Evolutionary conservation across 1,140 invertebrate species (phyloP).

Genomic region (Cotesia glomerata): DNA sequence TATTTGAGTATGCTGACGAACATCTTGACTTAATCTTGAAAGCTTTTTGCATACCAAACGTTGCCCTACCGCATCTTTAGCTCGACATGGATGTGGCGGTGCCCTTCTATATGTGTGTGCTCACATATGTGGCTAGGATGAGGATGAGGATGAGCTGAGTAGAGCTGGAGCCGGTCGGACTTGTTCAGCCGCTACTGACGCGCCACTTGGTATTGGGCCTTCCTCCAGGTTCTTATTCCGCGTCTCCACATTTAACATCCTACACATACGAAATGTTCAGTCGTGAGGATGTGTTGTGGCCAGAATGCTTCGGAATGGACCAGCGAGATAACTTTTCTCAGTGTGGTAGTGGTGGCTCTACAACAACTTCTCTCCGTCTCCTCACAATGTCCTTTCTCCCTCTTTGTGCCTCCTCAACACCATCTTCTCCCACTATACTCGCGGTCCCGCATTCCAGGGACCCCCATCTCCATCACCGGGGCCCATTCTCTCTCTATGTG

Average conservation of each 20-base stretch:
- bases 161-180: constrained; percentile 48
- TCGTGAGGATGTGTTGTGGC: no score
- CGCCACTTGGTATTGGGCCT: constrained; percentile 35
- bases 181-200: constrained; percentile 44
- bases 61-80: constrained; percentile 23
- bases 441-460: constrained; percentile 45
- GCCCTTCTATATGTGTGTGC: background rate
- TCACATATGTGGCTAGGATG: no score
- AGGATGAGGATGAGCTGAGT: background rate
- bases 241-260: no score
- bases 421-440: background rate
- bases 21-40: constrained; percentile 47
- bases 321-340: no score
- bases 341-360: background rate
- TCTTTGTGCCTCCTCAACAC: background rate
- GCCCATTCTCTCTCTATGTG: no score
- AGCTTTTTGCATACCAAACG: constrained; percentile 49
- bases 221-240: background rate
- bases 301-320: no score
- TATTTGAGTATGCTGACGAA: constrained; percentile 7
- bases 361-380: background rate
- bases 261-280: no score
- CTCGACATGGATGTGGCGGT: background rate
- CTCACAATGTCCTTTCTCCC: background rate
- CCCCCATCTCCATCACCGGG: constrained; percentile 42